Percentiles rank a stretch among this genome's conserved stretches.
These are phyloP conservation scores for Drosophila kohkoa DNA, from an alignment of 1,140 invertebrate genomes.

Conservation along the genomic window DNA sequence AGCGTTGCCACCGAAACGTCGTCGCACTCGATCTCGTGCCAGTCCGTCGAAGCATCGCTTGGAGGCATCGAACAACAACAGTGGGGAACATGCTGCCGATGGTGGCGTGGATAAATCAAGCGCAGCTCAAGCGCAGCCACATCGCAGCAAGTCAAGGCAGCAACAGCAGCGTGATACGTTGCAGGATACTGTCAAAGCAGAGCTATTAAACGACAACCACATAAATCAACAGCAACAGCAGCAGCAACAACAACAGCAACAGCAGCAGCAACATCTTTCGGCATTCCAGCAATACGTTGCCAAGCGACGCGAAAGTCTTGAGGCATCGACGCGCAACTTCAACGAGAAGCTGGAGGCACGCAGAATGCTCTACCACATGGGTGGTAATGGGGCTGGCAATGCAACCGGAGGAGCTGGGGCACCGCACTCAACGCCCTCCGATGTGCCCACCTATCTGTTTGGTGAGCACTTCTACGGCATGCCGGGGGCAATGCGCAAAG, in stretches of 20 bases:
- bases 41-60: constrained; percentile 72
- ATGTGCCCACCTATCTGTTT: constrained; percentile 77
- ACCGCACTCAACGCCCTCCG: constrained; percentile 19
- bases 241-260: constrained; percentile 24
- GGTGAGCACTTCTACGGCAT: constrained; percentile 69
- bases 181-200: constrained; percentile 33
- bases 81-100: constrained; percentile 35
- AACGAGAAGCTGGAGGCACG: constrained; percentile 84
- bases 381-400: constrained; percentile 42
- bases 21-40: constrained; percentile 66
- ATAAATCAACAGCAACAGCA: constrained; percentile 25
- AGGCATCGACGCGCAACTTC: constrained; percentile 78
- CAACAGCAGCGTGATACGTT: constrained; percentile 23
- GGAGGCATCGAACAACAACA: constrained; percentile 31
- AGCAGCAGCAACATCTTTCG: constrained; percentile 60
- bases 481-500: constrained; percentile 49
- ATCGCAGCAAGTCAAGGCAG: constrained; percentile 7
- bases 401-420: constrained; percentile 3
- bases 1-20: constrained; percentile 73
- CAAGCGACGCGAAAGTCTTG: constrained; percentile 78
- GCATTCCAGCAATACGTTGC: constrained; percentile 82
- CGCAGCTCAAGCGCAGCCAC: constrained; percentile 16
- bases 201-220: constrained; percentile 24
- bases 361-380: constrained; percentile 81
- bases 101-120: constrained; percentile 18